Conservation (phyloP, 2,113 vertebrate species). For the Ivindomyrus marchei region DNA sequence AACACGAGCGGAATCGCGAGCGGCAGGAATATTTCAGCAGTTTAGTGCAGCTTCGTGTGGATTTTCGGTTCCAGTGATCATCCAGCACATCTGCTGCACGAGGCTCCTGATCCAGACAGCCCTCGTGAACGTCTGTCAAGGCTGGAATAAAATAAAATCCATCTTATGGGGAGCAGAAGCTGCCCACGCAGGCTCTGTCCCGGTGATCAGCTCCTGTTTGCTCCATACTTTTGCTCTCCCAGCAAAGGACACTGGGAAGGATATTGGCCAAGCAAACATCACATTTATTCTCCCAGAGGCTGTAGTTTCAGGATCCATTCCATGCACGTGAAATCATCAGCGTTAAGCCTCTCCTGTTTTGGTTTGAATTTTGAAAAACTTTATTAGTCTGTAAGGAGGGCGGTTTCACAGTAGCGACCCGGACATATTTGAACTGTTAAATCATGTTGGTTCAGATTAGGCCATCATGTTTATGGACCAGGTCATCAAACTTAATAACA, state of each 20-base stretch:
- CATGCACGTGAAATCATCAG: neutral
- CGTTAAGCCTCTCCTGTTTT: neutral
- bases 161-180: neutral
- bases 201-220: neutral
- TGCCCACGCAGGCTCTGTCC: neutral
- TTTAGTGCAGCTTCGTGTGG: neutral
- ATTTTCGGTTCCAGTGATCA: neutral
- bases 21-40: neutral
- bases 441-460: neutral
- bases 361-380: neutral
- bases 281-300: neutral
- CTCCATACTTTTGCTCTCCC: neutral
- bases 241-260: neutral
- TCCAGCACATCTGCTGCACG: neutral
- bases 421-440: neutral
- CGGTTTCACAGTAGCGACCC: neutral
- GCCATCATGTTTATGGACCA: neutral
- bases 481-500: neutral
- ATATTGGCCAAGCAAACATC: neutral
- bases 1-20: neutral
- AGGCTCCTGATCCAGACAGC: neutral
- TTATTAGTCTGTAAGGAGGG: neutral
- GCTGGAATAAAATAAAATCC: neutral
- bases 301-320: neutral
- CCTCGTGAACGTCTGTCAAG: neutral